These are phyloP conservation scores for Apotomis betuletana DNA, from an alignment of 2,888 invertebrate genomes.

Conservation along the genomic window DNA sequence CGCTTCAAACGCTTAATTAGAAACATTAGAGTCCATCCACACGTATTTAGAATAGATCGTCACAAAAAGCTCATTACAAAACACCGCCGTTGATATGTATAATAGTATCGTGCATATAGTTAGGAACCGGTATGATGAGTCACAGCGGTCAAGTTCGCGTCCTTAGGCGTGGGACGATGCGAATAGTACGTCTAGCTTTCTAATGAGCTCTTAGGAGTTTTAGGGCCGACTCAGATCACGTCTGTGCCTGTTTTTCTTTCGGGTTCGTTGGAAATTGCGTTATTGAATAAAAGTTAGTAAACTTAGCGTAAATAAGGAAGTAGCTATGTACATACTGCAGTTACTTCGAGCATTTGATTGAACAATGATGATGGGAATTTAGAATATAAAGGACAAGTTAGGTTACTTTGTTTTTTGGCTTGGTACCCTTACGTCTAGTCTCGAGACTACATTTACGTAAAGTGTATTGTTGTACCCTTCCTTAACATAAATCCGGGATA, in stretches of 20 bases:
- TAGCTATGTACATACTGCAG: too few species aligned
- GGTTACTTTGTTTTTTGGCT: too few species aligned
- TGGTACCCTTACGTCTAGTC: too few species aligned
- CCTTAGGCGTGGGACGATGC: constrained; percentile 39
- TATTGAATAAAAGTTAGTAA: background rate
- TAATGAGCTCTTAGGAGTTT: constrained; percentile 23
- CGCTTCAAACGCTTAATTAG: too few species aligned
- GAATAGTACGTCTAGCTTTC: constrained; percentile 37
- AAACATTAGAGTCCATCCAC: background rate
- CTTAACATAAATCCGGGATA: too few species aligned
- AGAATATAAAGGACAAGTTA: too few species aligned
- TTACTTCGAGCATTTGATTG: too few species aligned
- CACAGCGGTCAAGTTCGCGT: constrained; percentile 47
- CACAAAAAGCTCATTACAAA: constrained; percentile 31
- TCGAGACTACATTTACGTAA: too few species aligned
- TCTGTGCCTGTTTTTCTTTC: background rate
- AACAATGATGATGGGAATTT: too few species aligned
- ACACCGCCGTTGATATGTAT: constrained; percentile 19
- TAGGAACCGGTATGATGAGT: constrained; percentile 47
- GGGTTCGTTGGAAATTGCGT: background rate
- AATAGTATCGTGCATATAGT: constrained; percentile 31
- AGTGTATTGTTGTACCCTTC: too few species aligned
- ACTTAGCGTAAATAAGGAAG: too few species aligned
- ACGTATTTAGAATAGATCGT: constrained; percentile 9
- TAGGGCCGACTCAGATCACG: constrained; percentile 13